phyloP scores from a whole-genome alignment of 2,113 vertebrate species.

The Dasyornis broadbenti region DNA sequence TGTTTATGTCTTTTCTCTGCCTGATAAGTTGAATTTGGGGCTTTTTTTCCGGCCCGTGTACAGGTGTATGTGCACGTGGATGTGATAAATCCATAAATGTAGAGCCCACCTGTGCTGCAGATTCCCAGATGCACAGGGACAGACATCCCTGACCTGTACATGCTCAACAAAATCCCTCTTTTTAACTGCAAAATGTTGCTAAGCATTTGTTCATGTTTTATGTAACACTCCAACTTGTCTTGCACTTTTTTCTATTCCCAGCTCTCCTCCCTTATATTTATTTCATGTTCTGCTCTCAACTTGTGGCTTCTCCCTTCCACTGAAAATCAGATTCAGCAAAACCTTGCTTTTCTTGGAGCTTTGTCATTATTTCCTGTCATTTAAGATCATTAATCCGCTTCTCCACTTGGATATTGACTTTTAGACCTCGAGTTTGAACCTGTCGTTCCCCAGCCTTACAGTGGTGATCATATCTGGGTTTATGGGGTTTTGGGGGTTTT shows the following conservation, averaged over 20 bases:
- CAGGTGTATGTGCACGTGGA: accelerated
- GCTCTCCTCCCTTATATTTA: slow-evolving; percentile 5
- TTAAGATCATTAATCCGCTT: neutral
- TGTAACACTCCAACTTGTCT: neutral
- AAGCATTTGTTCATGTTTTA: slow-evolving; percentile 24
- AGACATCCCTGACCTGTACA: neutral
- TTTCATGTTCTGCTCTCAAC: neutral
- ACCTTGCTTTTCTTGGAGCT: neutral
- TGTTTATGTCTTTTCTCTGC: neutral
- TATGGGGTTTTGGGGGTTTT: neutral
- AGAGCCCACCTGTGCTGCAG: neutral
- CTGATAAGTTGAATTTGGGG: neutral
- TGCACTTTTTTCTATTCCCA: neutral
- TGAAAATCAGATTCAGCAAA: neutral
- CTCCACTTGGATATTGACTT: neutral
- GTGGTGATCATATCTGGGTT: neutral
- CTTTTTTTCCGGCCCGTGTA: too few species aligned
- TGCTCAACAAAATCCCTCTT: neutral
- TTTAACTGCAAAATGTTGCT: neutral
- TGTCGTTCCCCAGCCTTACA: neutral
- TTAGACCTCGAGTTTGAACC: neutral
- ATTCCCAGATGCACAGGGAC: neutral
- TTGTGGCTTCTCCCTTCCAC: neutral
- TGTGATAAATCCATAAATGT: neutral
- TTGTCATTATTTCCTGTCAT: neutral